Evolutionary conservation across 2,113 vertebrate genomes (phyloP).

Genomic region (Probosciger aterrimus): DNA sequence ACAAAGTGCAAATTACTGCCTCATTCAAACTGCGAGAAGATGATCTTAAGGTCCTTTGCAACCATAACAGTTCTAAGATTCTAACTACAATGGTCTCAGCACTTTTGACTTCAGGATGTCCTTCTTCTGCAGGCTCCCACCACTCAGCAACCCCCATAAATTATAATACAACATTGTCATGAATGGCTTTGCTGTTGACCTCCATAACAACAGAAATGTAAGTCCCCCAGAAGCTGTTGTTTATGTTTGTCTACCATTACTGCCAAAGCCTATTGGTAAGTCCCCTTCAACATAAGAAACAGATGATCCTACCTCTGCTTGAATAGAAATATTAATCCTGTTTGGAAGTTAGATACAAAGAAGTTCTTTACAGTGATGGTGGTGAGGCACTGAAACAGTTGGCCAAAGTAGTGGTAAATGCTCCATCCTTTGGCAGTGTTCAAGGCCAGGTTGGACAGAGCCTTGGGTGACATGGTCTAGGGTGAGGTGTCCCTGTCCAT

Average conservation of each 20-base stretch:
- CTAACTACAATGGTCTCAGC: background rate
- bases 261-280: fast-evolving
- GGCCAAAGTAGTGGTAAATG: too few relatives aligned
- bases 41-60: too few relatives aligned
- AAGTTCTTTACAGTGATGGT: too few relatives aligned
- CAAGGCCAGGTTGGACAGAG: background rate
- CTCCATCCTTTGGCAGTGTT: background rate
- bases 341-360: background rate
- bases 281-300: background rate
- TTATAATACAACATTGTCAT: background rate
- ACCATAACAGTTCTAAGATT: background rate
- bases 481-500: background rate
- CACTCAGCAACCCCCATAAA: background rate
- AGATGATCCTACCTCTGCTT: background rate
- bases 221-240: background rate
- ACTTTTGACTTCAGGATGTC: background rate
- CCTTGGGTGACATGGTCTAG: background rate
- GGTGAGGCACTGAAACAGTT: too few relatives aligned
- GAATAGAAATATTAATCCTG: background rate
- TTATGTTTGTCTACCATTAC: background rate
- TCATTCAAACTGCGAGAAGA: background rate
- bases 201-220: background rate
- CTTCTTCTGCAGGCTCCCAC: background rate
- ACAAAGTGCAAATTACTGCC: background rate
- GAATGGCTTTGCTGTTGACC: background rate